Evolutionary conservation across 2,797 vertebrate genomes (phyloP).

Genomic region (Limnodromus scolopaceus): DNA sequence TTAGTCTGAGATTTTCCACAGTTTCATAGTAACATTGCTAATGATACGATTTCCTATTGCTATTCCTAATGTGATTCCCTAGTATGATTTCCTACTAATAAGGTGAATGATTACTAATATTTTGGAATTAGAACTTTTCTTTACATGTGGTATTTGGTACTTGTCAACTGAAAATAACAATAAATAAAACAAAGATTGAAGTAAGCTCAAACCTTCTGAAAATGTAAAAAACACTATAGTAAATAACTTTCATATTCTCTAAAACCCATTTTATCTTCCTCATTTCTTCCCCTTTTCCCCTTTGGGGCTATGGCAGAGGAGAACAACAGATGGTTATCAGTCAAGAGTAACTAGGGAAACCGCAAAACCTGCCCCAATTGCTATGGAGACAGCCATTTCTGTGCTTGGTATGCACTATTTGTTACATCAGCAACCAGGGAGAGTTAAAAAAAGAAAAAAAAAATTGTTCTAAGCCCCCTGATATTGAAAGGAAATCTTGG

Average conservation of each 20-base stretch:
- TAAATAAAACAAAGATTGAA: not conserved
- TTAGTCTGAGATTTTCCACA: not conserved
- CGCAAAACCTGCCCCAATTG: slow-evolving; percentile 77
- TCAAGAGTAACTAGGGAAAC: slow-evolving; percentile 84
- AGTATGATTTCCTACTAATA: not conserved
- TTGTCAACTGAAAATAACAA: not conserved
- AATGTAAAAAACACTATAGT: not conserved
- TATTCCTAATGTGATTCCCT: not conserved
- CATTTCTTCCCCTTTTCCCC: slow-evolving; percentile 49
- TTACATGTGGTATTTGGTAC: not conserved
- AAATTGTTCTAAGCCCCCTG: not conserved
- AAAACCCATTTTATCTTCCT: slow-evolving; percentile 56
- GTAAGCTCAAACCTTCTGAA: not conserved
- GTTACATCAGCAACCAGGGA: slow-evolving; percentile 73
- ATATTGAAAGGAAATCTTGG: not conserved
- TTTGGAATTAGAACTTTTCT: not conserved
- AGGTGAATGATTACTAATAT: not conserved
- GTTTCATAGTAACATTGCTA: not conserved
- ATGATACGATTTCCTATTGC: not conserved
- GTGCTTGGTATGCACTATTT: slow-evolving; percentile 76
- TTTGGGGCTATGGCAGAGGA: slow-evolving; percentile 61
- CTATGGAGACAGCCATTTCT: slow-evolving; percentile 83
- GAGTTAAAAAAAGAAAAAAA: slow-evolving; percentile 50
- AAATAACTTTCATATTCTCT: slow-evolving; percentile 52
- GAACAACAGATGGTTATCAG: slow-evolving; percentile 80